Conservation (phyloP, 1,140 invertebrate species). For the Drosophila willistoni region DNA sequence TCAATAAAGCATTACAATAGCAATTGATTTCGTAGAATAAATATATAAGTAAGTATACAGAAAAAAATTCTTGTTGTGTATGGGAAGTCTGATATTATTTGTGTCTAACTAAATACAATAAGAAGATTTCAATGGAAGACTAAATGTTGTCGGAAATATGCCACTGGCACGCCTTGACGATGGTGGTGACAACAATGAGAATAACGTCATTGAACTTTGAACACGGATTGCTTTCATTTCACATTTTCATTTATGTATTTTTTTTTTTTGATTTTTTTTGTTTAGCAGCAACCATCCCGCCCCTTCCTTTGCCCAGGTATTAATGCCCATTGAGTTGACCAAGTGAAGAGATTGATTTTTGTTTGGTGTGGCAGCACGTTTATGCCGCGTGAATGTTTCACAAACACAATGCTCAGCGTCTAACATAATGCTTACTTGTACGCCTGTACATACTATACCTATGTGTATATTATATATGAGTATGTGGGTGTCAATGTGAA, state of each 20-base stretch:
- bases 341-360: constrained; percentile 35
- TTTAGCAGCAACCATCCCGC: neutral
- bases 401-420: constrained; percentile 43
- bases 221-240: constrained; percentile 28
- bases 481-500: constrained; percentile 25
- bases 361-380: constrained; percentile 53
- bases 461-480: constrained; percentile 1
- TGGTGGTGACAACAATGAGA: constrained; percentile 19
- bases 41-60: neutral
- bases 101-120: neutral
- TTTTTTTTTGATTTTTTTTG: no score
- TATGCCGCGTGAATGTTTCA: constrained; percentile 52
- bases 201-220: constrained; percentile 54
- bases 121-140: constrained; percentile 7
- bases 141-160: neutral
- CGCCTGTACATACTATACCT: constrained; percentile 16
- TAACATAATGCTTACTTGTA: constrained; percentile 31
- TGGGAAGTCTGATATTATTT: neutral
- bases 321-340: constrained; percentile 32
- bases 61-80: neutral
- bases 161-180: constrained; percentile 27
- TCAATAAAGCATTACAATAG: neutral
- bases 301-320: neutral
- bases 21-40: neutral
- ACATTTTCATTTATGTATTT: neutral